phyloP scores from a whole-genome alignment of 2,113 vertebrate species.

The Struthio camelus region DNA sequence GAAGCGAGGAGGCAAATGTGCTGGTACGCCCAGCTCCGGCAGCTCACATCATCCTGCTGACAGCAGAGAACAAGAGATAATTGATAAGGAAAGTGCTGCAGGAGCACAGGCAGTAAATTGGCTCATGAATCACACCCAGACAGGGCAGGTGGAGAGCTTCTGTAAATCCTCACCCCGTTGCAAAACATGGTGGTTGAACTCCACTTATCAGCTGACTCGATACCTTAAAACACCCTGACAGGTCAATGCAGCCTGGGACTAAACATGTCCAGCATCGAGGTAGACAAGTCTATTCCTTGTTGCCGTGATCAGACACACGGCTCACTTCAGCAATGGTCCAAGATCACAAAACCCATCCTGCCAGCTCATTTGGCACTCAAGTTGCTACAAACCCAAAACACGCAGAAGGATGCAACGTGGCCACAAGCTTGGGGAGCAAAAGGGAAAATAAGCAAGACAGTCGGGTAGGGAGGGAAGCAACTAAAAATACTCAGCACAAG shows the following conservation, averaged over 20 bases:
- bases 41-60: neutral
- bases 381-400: neutral
- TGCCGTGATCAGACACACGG: too few relatives aligned
- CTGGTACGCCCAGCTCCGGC: neutral
- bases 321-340: neutral
- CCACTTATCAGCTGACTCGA: neutral
- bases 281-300: fast-evolving
- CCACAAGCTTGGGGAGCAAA: neutral
- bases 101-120: neutral
- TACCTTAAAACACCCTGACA: neutral
- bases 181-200: neutral
- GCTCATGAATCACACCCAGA: neutral
- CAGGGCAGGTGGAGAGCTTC: neutral
- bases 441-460: neutral
- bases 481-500: neutral
- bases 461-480: neutral
- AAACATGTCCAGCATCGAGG: neutral
- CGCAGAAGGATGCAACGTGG: neutral
- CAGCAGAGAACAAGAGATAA: neutral
- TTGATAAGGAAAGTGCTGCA: neutral
- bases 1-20: neutral
- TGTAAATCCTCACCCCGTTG: neutral
- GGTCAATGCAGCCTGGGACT: neutral
- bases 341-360: neutral
- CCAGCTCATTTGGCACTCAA: neutral